Evolutionary conservation across 2,797 vertebrate species (phyloP), one percentile per base, ranked within the genome.

Genomic region (Vultur gryphus): DNA sequence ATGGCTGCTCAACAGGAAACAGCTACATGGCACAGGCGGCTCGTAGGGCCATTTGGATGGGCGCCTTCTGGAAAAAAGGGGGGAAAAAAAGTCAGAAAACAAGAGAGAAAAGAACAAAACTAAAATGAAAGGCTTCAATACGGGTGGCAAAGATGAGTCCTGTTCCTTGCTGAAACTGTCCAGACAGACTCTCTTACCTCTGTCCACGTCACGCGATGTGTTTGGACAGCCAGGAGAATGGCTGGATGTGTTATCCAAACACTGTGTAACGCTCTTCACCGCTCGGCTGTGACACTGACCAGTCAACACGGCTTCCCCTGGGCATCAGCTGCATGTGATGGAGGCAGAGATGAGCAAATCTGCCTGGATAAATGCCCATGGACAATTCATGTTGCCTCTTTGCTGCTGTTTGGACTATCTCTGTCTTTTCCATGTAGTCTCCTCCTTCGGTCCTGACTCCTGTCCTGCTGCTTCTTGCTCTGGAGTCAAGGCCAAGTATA

Each of bases 141-240:
- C 0, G 2, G 20, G 19, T 70, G n/a, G 57, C 82, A 83, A 87
- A 89, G 44, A 69, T 23, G 31, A 49, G 24, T 51, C 49, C 52
- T 84, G 35, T 37, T 95, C 37, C 80, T 58, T 0, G 0, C 33
- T 73, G 58, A 93, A 76, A 76, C 64, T 89, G 35, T 72, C 49
- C 75, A 86, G 81, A 29, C 57, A 87, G 71, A 71, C 57, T 49
- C 25, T 85, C 29, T 94, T 48, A 67, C 62, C n/a, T 55, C 39
- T 69, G 76, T n/a, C 52, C 39, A 37, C 3, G 1, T 61, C 59
- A 82, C 10, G 8, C 0, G 0, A 54, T 24, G 16, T 43, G 57
- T 95, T 91, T 85, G 73, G 75, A 85, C 31, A 86, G 69, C 62
- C 62, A 66, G 78, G 18, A 65, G 72, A 26, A 76, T 6, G 44